phyloP scores from a whole-genome alignment of 2,797 vertebrate genomes.

The Chaenodraco wilsoni region DNA sequence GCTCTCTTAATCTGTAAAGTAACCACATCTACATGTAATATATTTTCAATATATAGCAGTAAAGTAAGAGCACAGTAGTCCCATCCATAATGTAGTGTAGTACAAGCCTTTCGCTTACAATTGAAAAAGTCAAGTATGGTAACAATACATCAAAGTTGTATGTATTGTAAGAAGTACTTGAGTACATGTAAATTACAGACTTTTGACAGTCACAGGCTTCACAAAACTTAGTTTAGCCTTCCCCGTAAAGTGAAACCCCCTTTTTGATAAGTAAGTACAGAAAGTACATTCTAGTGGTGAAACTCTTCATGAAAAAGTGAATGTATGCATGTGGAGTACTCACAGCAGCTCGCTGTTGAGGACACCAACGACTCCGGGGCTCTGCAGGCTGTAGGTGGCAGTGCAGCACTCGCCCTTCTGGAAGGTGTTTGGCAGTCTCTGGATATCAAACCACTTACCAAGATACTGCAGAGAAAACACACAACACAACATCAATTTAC shows the following conservation, averaged over 20 bases:
- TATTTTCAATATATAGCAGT: background rate
- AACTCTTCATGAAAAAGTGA: background rate
- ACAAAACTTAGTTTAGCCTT: background rate
- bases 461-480: constrained; percentile 82
- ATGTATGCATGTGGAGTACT: constrained; percentile 55
- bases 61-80: background rate
- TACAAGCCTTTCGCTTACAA: background rate
- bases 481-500: background rate
- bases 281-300: background rate
- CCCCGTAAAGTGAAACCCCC: background rate
- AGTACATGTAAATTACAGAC: background rate
- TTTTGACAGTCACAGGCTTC: background rate
- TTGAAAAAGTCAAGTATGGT: background rate
- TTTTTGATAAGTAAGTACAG: background rate
- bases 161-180: background rate
- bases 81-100: too few species aligned
- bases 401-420: constrained; percentile 86
- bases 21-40: background rate
- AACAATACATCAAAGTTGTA: background rate
- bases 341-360: constrained; percentile 87
- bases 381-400: constrained; percentile 84
- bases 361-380: constrained; percentile 84
- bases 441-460: constrained; percentile 88
- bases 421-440: constrained; percentile 82
- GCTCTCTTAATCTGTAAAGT: background rate